Evolutionary conservation across 2,113 vertebrate species (phyloP), one percentile per base, ranked within the genome.

Genomic region (Leucosticte australis): DNA sequence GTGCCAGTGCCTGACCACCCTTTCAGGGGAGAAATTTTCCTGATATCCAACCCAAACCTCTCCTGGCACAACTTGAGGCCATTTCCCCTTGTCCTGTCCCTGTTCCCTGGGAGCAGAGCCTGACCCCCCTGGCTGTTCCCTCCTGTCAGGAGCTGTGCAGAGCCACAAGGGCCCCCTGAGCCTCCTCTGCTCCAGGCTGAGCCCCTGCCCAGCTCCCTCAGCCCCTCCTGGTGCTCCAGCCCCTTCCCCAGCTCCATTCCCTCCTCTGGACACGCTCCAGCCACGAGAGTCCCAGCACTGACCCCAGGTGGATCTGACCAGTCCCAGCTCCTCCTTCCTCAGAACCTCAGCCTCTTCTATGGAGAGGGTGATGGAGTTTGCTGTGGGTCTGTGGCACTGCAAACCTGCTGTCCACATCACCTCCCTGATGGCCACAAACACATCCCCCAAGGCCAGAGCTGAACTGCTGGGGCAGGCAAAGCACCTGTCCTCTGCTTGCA

Each of bases 51-150:
- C 1, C 11, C 41, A 4, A 62, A 12, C 11, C 20, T 68, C 9
- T 2, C 5, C 5, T 59, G 39, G 17, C 8, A 2, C 17, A 41
- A 0, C 13, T 2, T 46, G 24, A 22, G 39, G 55, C 24, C 0
- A 0, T 62, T 75, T 1, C 21, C 62, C 0, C 6, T 53, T 2
- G 1, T 55, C n/a, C 53, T 46, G 19, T 74, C 44, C 17, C 30
- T 37, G 42, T 73, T 50, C 50, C 35, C 44, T 65, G 50, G 6
- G 11, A 65, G 21, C 67, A 64, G 9, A 80, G 50, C 42, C 42
- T 0, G 5, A 55, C 8, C 12, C 26, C 17, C 15, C 13, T 0
- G 1, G 37, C 52, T 74, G 44, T 18, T 27, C 37, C 13, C 53
- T 83, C 62, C 78, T 82, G 69, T 14, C 53, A 60, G 87, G 87